Evolutionary conservation across 2,797 vertebrate species (phyloP), one percentile per base, ranked within the genome.

Genomic region (Gadopsis marmoratus): DNA sequence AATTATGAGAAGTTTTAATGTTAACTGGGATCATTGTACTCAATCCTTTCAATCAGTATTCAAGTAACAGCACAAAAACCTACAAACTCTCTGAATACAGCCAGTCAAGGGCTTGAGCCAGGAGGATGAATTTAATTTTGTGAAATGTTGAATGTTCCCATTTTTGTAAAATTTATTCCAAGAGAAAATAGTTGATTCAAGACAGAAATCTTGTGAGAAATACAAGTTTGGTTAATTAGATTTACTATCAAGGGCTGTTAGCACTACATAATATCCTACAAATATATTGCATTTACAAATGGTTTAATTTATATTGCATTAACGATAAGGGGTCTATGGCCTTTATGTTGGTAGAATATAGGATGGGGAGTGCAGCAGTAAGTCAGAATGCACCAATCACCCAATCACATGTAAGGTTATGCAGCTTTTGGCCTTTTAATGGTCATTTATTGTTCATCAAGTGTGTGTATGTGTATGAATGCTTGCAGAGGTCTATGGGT

Each of bases 391-490:
- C 71, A 87, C 72, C 78, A 70, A 76, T 91, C 90, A 39, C 37
- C 37, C 37, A 39, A 11, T 39, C 37, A 83, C 70, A 58, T 81
- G 83, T 88, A 84, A 92, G 91, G 90, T 92, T 88, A 68, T 71
- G 73, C 74, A 79, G 87, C 87, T 85, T 92, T 91, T 92, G 92
- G 86, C 92, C 91, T 91, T 88, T 91, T 88, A 90, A 92, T 89
- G 78, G 86, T 79, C 89, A 88, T 91, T 91, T 89, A 92, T 84
- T 88, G 89, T 88, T 86, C 81, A 90, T 90, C 85, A 88, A 87
- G 81, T 76, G 81, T 39, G 73, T 65, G 53, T 37, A 26, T 47
- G 76, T 54, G 51, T 50, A 35, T 50, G 60, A 68, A 53, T 21
- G 78, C 59, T 48, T 64, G 48, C 21, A 51, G 48, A 10, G 48